Conservation (phyloP, 2,888 invertebrate genomes). For the Folsomia candida region DNA sequence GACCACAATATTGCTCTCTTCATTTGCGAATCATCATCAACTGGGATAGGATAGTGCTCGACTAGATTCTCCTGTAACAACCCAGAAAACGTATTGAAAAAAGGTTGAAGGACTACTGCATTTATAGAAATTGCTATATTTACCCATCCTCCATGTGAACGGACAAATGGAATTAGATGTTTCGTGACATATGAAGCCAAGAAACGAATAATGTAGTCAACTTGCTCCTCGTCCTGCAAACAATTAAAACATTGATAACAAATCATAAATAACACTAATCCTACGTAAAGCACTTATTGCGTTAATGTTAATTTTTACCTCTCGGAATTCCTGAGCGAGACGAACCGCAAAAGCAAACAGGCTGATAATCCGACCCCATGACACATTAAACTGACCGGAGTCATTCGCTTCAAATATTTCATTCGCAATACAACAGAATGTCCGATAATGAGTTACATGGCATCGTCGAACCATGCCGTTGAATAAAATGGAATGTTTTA, state of each 20-base stretch:
- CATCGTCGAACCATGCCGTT: constrained; percentile 57
- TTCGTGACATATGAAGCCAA: constrained; percentile 56
- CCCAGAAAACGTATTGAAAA: background rate
- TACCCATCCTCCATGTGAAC: constrained; percentile 58
- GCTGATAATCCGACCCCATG: constrained; percentile 56
- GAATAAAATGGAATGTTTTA: constrained; percentile 57
- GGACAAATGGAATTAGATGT: constrained; percentile 56
- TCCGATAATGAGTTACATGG: constrained; percentile 55
- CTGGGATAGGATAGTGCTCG: constrained; percentile 44
- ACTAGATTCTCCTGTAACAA: constrained; percentile 46
- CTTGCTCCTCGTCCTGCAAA: constrained; percentile 30
- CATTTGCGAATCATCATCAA: constrained; percentile 36
- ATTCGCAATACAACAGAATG: constrained; percentile 54
- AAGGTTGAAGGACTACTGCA: background rate
- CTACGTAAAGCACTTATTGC: no score
- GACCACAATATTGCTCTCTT: constrained; percentile 46
- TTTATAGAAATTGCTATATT: constrained; percentile 42
- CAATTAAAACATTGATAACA: no score
- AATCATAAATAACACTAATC: background rate
- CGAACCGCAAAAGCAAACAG: constrained; percentile 57
- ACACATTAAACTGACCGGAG: constrained; percentile 47
- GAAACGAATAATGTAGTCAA: constrained; percentile 53
- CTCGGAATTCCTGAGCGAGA: constrained; percentile 54
- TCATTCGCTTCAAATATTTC: constrained; percentile 55
- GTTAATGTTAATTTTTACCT: constrained; percentile 51